Evolutionary conservation across 2,888 invertebrate genomes (phyloP).

Genomic region (Seira ritae): DNA sequence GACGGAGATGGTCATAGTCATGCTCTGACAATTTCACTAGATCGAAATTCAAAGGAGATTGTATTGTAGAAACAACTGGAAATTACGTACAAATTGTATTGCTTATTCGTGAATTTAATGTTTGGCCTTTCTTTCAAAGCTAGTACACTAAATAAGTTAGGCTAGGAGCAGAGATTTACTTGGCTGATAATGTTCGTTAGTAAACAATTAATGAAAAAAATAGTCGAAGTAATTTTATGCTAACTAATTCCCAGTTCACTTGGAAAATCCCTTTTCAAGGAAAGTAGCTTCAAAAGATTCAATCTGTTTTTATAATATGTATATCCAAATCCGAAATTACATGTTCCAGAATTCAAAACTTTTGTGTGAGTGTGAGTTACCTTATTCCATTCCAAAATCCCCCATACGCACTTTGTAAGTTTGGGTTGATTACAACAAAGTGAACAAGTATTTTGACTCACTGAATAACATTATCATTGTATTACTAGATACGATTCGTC

Average conservation of each 20-base stretch:
- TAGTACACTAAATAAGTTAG: neutral
- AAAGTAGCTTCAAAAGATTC: too few species aligned
- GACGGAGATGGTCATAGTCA: neutral
- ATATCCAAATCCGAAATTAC: too few species aligned
- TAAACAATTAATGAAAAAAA: too few species aligned
- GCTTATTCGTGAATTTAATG: conserved; percentile 1
- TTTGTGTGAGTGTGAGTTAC: too few species aligned
- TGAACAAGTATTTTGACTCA: conserved; percentile 54
- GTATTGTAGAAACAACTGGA: neutral
- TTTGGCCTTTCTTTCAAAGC: conserved; percentile 9
- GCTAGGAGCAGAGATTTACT: too few species aligned
- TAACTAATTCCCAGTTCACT: too few species aligned
- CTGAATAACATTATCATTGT: conserved; percentile 26
- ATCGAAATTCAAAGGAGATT: neutral
- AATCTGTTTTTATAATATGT: too few species aligned
- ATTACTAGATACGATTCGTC: conserved; percentile 3
- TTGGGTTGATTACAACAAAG: conserved; percentile 45
- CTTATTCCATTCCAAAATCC: too few species aligned
- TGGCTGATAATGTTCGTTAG: too few species aligned
- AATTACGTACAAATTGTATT: neutral
- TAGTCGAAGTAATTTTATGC: too few species aligned
- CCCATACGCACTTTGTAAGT: conserved; percentile 13
- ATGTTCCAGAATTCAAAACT: too few species aligned
- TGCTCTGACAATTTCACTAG: conserved; percentile 6
- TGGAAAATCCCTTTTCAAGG: too few species aligned